These are phyloP conservation scores for Synanceia verrucosa DNA, from an alignment of 2,797 vertebrate genomes.

Conservation along the genomic window DNA sequence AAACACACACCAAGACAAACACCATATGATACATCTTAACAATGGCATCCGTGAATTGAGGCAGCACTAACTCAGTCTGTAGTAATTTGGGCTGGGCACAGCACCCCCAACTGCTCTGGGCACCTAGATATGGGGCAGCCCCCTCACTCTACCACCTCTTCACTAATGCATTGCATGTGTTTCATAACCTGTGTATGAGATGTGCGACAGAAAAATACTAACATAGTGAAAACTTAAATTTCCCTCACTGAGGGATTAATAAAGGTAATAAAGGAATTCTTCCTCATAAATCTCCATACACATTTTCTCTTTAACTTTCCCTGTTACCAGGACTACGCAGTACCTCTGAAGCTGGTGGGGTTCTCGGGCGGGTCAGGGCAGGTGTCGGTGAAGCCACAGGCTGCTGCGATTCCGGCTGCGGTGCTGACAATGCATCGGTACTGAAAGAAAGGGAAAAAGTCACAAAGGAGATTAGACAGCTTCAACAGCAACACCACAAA, in stretches of 20 bases:
- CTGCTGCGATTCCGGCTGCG: slow-evolving; percentile 94
- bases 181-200: too few relatives aligned
- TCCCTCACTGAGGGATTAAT: too few relatives aligned
- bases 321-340: not conserved
- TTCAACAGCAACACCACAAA: not conserved
- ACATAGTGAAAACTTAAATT: too few relatives aligned
- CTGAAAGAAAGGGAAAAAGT: slow-evolving; percentile 65
- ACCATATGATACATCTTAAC: not conserved
- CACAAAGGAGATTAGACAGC: not conserved
- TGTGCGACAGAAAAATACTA: too few relatives aligned
- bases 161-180: too few relatives aligned
- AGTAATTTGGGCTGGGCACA: too few relatives aligned
- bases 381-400: slow-evolving; percentile 93
- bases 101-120: too few relatives aligned
- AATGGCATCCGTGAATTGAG: too few relatives aligned
- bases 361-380: slow-evolving; percentile 90
- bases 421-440: slow-evolving; percentile 95
- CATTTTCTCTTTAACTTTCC: not conserved
- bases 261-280: too few relatives aligned
- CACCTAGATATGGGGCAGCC: too few relatives aligned
- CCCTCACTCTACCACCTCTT: too few relatives aligned
- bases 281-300: not conserved
- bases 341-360: slow-evolving; percentile 92
- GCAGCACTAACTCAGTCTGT: too few relatives aligned
- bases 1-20: slow-evolving; percentile 9